Base-by-base conservation (phyloP, 2,797 vertebrate genomes). In the Rhyacichthys aspro region DNA sequence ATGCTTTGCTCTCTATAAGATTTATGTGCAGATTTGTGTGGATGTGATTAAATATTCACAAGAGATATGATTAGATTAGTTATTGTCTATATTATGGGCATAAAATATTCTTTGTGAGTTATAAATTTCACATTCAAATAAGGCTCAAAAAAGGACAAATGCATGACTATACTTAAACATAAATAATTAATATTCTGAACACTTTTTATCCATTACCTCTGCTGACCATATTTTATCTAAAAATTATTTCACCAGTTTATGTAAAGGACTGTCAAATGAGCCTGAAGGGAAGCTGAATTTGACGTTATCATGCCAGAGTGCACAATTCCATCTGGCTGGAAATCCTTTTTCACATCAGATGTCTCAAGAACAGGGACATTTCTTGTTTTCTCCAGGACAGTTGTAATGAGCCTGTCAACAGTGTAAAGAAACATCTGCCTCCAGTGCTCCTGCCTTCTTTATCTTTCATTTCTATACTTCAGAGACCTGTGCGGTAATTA, bases 341-440 rank as follows among this genome's bases (percentile, higher is more conserved):
- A 15, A 39, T 63, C 23, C 36, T 45, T 59, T 62, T 58, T 69
- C 15, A 17, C 43, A 60, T 79, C 58, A 73, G 45, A 32, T 72
- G 60, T 72, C 66, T 42, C 17, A 1, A 12, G 58, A 37, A 52
- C n/a, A 52, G 41, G 38, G 54, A 50, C 48, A 49, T 61, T 58
- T 79, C 46, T 47, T 55, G 47, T 74, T 78, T 76, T 81, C 67
- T 59, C 64, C 47, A 43, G 67, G 60, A 78, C 61, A 67, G 50
- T 39, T 60, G 74, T 78, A 71, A 81, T 72, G 73, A 81, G 76
- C 57, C 75, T 83, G 78, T 89, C 86, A 90, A 65, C 59, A 58
- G 38, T 72, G 78, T 55, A 65, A 78, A 74, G 70, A 86, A 86
- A 80, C 83, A 88, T 83, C 85, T 84, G 83, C 80, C 83, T 76